phyloP scores from a whole-genome alignment of 2,797 vertebrate genomes.

The Parambassis ranga region DNA sequence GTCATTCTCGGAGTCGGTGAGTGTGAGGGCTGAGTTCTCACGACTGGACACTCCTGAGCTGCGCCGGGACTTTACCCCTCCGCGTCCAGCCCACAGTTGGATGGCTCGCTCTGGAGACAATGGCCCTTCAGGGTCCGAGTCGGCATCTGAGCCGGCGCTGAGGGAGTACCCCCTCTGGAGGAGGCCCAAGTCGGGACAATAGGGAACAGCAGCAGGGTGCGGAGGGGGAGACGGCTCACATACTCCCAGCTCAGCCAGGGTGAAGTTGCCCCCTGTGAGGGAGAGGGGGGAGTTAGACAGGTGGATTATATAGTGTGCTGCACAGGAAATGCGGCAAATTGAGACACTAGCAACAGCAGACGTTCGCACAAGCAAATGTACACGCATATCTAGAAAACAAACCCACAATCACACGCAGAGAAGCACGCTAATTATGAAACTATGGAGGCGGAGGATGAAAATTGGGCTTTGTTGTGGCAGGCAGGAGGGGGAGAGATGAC shows the following conservation, averaged over 20 bases:
- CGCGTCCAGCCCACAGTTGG: constrained; percentile 89
- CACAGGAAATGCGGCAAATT: constrained; percentile 17
- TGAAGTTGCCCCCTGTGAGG: constrained; percentile 84
- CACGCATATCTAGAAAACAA: constrained; percentile 49
- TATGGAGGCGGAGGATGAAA: constrained; percentile 67
- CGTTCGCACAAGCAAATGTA: constrained; percentile 26
- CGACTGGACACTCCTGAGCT: constrained; percentile 93
- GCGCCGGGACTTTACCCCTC: constrained; percentile 88
- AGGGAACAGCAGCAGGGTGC: constrained; percentile 82
- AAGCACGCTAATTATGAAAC: constrained; percentile 73
- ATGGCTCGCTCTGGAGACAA: constrained; percentile 93
- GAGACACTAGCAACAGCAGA: constrained; percentile 35
- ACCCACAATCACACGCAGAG: constrained; percentile 66
- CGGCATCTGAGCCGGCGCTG: constrained; percentile 87
- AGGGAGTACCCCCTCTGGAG: constrained; percentile 92
- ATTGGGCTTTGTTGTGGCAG: constrained; percentile 70
- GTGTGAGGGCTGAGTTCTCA: constrained; percentile 93
- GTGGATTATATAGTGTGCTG: background rate
- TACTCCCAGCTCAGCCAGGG: constrained; percentile 91
- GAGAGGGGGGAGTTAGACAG: constrained; percentile 44
- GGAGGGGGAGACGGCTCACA: constrained; percentile 84
- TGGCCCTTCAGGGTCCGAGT: constrained; percentile 91
- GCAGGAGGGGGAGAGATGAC: constrained; percentile 63
- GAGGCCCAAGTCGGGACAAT: constrained; percentile 92
- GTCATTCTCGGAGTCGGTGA: constrained; percentile 95